Percentiles rank a stretch among this genome's conserved stretches.
Conservation (phyloP, 1,140 invertebrate genomes). For the Dysdera silvatica region DNA sequence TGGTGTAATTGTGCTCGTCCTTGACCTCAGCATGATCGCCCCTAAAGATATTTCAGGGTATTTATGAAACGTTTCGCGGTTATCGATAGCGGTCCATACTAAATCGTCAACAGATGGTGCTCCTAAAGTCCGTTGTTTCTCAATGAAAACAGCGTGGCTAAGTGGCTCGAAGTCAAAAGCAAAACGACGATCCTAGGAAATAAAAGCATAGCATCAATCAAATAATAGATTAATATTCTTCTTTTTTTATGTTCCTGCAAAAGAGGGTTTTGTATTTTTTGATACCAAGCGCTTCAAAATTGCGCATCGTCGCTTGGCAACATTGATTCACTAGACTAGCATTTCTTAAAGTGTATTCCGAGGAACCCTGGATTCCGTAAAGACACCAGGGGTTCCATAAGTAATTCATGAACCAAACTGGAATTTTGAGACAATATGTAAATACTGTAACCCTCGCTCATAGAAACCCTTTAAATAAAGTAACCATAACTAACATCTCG, state of each 20-base stretch:
- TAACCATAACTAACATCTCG: no score
- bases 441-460: no score
- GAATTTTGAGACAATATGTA: no score
- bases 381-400: no score
- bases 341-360: no score
- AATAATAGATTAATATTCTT: not conserved
- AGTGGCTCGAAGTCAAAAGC: conserved; percentile 33
- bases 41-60: conserved; percentile 34
- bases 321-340: no score
- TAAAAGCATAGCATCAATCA: not conserved
- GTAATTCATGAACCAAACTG: no score
- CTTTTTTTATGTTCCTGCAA: not conserved
- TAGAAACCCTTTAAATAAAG: no score
- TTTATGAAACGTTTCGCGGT: conserved; percentile 30
- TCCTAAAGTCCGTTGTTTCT: conserved; percentile 31
- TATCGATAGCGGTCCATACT: conserved; percentile 33
- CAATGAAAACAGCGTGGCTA: conserved; percentile 24
- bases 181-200: conserved; percentile 32
- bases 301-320: no score
- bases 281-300: no score
- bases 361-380: no score
- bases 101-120: conserved; percentile 33
- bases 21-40: conserved; percentile 33
- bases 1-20: conserved; percentile 22
- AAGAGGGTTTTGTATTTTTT: not conserved